A percentile compares a stretch with the other conserved stretches of the same genome.
phyloP scores from a whole-genome alignment of 2,113 vertebrate genomes.

The Oostethus manadensis region DNA sequence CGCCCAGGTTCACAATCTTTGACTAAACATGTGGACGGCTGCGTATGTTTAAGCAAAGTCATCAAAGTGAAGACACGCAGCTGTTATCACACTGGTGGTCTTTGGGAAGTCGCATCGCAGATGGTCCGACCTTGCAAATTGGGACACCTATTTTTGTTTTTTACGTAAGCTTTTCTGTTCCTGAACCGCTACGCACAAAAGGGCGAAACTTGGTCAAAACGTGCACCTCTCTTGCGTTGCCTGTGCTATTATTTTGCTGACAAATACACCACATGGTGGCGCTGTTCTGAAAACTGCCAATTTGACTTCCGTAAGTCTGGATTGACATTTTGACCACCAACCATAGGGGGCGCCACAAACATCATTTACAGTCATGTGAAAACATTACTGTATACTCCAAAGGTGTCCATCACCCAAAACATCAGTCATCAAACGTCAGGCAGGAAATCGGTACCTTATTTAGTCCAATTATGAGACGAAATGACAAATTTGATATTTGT shows the following conservation, averaged over 20 bases:
- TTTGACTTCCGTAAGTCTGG: too few relatives aligned
- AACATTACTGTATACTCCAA: too few relatives aligned
- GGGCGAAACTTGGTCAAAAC: too few relatives aligned
- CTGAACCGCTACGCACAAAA: too few relatives aligned
- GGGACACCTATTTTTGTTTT: slow-evolving; percentile 15
- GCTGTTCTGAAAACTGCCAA: too few relatives aligned
- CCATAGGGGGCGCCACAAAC: too few relatives aligned
- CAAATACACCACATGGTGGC: too few relatives aligned
- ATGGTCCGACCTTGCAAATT: slow-evolving; percentile 29
- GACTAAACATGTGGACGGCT: slow-evolving; percentile 64
- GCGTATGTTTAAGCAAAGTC: slow-evolving; percentile 48
- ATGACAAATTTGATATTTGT: slow-evolving; percentile 90
- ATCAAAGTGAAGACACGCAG: slow-evolving; percentile 58
- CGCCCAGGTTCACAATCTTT: slow-evolving; percentile 58
- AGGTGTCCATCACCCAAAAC: slow-evolving; percentile 12
- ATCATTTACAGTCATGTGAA: too few relatives aligned
- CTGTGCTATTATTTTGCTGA: too few relatives aligned
- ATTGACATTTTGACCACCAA: too few relatives aligned
- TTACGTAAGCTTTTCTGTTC: too few relatives aligned
- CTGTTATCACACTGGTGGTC: slow-evolving; percentile 47
- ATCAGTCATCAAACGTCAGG: slow-evolving; percentile 69
- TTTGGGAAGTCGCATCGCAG: slow-evolving; percentile 19
- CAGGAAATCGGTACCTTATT: slow-evolving; percentile 77
- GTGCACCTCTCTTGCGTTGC: too few relatives aligned
- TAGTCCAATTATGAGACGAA: slow-evolving; percentile 88